Conservation (phyloP, 2,113 vertebrate species). For the Sinocyclocheilus grahami region DNA sequence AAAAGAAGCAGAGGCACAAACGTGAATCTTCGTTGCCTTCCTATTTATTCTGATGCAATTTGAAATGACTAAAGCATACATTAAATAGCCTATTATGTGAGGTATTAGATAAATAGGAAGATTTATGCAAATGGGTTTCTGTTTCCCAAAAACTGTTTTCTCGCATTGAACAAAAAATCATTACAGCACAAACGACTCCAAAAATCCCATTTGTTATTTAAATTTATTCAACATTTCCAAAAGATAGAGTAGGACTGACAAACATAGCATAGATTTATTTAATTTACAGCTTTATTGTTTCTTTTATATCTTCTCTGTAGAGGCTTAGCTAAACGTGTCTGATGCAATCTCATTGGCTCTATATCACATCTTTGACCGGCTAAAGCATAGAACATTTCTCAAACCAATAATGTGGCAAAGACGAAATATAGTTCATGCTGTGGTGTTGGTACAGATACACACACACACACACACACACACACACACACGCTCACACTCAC, state of each 20-base stretch:
- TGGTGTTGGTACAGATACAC: conserved; percentile 62
- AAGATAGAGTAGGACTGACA: conserved; percentile 70
- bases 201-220: conserved; percentile 82
- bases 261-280: conserved; percentile 72
- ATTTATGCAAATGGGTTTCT: background rate
- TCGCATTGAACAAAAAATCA: conserved; percentile 45
- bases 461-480: conserved; percentile 21
- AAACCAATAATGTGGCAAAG: conserved; percentile 66
- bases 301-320: conserved; percentile 61
- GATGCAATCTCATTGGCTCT: conserved; percentile 73
- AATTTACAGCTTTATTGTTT: conserved; percentile 72
- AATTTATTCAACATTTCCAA: conserved; percentile 67
- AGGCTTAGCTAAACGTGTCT: conserved; percentile 50
- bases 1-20: background rate
- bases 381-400: conserved; percentile 65
- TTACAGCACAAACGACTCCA: conserved; percentile 62
- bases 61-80: background rate
- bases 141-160: background rate
- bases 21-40: background rate
- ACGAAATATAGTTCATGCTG: conserved; percentile 71
- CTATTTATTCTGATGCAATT: conserved; percentile 2
- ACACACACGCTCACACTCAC: conserved; percentile 29
- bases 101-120: background rate
- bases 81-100: conserved; percentile 5
- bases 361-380: conserved; percentile 68